Evolutionary conservation across 2,113 vertebrate species (phyloP).

Genomic region (Clarias batrachus): DNA sequence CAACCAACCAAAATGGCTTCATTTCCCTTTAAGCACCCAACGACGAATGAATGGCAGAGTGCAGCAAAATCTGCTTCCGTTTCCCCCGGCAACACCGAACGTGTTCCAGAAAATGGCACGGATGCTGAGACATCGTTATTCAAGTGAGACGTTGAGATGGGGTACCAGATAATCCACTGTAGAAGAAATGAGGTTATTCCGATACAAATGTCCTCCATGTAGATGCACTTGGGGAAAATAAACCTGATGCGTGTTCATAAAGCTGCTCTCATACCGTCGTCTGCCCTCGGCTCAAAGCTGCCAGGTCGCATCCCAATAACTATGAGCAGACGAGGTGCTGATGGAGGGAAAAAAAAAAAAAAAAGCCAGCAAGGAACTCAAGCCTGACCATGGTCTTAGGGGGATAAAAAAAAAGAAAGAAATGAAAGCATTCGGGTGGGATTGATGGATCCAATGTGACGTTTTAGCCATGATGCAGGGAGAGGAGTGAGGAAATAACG

Average conservation of each 20-base stretch:
- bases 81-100: conserved; percentile 44
- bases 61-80: conserved; percentile 41
- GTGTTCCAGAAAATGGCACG: conserved; percentile 6
- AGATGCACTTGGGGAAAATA: not conserved
- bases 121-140: conserved; percentile 21
- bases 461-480: conserved; percentile 4
- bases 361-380: conserved; percentile 24
- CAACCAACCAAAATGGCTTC: conserved; percentile 26
- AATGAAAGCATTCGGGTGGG: not conserved
- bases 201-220: not conserved
- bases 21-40: conserved; percentile 16
- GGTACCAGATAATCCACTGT: not conserved
- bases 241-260: conserved; percentile 9
- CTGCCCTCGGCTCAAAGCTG: conserved; percentile 26
- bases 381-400: not conserved
- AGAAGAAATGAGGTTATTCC: not conserved
- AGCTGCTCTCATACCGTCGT: not conserved
- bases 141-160: not conserved
- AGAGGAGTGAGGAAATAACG: not conserved
- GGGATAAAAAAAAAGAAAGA: not conserved
- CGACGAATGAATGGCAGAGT: conserved; percentile 13
- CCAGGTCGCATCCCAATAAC: conserved; percentile 41
- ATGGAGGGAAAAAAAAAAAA: not conserved
- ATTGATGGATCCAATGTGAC: conserved; percentile 23
- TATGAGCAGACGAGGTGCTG: conserved; percentile 3